These are phyloP conservation scores for Diachrysia chrysitis DNA, from an alignment of 2,888 invertebrate species.

Conservation along the genomic window DNA sequence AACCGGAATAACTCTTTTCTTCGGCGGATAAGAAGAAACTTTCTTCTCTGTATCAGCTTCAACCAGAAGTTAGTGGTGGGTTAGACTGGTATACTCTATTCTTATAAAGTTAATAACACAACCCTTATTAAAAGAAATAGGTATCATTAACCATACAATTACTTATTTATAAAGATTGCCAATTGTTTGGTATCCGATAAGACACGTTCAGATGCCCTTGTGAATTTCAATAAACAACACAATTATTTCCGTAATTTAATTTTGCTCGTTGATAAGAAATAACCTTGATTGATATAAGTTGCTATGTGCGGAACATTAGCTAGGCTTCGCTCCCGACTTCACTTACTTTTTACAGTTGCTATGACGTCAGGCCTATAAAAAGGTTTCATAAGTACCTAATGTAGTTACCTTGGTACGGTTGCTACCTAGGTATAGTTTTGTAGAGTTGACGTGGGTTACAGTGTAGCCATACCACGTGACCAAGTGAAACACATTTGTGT, in stretches of 20 bases:
- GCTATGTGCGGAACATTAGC: constrained; percentile 16
- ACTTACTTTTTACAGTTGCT: neutral
- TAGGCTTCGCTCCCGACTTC: neutral
- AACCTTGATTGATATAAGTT: constrained; percentile 38
- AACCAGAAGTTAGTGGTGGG: neutral
- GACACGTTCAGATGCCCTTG: constrained; percentile 43
- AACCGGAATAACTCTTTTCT: neutral
- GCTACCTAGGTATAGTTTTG: too few species aligned
- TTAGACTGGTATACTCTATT: neutral
- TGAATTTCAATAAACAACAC: constrained; percentile 44
- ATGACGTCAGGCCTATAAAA: neutral
- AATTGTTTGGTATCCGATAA: constrained; percentile 31
- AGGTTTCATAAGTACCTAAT: neutral
- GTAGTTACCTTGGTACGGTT: too few species aligned
- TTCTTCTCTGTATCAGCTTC: neutral
- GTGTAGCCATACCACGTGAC: too few species aligned
- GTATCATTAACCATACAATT: constrained; percentile 16
- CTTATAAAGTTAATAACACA: neutral
- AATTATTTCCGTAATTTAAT: constrained; percentile 57
- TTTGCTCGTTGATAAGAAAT: constrained; percentile 43
- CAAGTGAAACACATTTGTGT: too few species aligned
- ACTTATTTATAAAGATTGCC: constrained; percentile 8
- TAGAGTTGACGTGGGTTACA: too few species aligned
- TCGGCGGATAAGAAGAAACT: neutral
- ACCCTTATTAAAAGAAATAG: neutral